Base-by-base conservation (phyloP, 1,140 invertebrate genomes). In the Drosophila bifasciata region DNA sequence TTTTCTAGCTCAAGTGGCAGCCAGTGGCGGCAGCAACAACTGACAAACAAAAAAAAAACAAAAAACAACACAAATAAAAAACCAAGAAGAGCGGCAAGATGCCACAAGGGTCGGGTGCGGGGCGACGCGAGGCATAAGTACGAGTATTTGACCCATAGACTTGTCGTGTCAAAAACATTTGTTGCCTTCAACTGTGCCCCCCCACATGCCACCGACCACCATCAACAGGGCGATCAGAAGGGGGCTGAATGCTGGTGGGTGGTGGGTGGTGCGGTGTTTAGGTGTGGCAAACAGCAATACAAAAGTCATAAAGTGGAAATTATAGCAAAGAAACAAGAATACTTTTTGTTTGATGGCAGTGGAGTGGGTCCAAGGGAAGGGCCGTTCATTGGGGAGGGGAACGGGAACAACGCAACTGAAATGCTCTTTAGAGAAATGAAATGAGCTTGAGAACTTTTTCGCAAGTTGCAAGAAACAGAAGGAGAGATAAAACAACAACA, bases 121-220 rank as follows among this genome's bases (percentile, higher is more conserved):
- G 19, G 57, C 8, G 36, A 23, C 6, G 15, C 15, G 21, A 11
- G 41, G 7, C 21, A 59, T n/a, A n/a, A 57, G 16, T 56, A 32
- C 62, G 77, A 68, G 74, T 61, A 61, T 86, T 85, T 86, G 81
- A 85, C 77, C 81, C 76, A 78, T 79, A 76, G 77, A 81, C 60
- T 74, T 81, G 81, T 76, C 81, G 81, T 86, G 81, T 85, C 81
- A 85, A 70, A 81, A 85, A 85, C 81, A 85, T 85, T 85, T 85
- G 80, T 80, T 80, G 63, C 80, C 76, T 64, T 76, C 80, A 76
- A 69, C 78, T 69, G 67, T 56, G 68, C 21, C 60, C 77, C 21
- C 60, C 77, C 61, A 66, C 64, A 71, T 68, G 72, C 52, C 72
- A 52, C 21, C 46, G 19, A 17, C 44, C 23, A 17, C 44, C 23